These are phyloP conservation scores for Mesembrinibis cayennensis DNA, from an alignment of 2,113 vertebrate genomes.

Conservation along the genomic window DNA sequence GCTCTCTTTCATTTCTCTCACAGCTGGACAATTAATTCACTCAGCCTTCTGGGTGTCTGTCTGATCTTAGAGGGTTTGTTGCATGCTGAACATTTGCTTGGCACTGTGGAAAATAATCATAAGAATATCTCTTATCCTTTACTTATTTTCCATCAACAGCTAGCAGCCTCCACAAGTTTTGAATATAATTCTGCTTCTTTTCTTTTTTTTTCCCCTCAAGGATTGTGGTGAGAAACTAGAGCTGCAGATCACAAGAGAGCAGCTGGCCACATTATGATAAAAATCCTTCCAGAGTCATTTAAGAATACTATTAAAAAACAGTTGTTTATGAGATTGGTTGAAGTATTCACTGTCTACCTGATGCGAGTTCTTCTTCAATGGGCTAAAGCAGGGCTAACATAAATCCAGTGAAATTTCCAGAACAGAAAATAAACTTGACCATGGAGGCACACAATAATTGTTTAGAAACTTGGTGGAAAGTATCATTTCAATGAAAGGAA, in stretches of 20 bases:
- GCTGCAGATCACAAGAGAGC: not conserved
- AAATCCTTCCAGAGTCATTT: not conserved
- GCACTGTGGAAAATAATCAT: not conserved
- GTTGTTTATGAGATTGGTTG: not conserved
- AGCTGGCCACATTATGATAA: not conserved
- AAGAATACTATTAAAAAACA: not conserved
- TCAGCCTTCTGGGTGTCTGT: not conserved
- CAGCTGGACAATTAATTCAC: not conserved
- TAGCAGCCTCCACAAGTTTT: not conserved
- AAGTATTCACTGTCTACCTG: not conserved
- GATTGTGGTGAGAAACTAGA: not conserved
- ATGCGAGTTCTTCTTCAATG: not conserved
- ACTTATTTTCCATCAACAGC: not conserved
- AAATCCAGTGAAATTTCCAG: not conserved
- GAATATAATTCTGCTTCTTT: not conserved
- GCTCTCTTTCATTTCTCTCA: not conserved
- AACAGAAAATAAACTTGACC: not conserved
- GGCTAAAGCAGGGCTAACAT: fast-evolving
- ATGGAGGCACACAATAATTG: not conserved
- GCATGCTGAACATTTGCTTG: not conserved
- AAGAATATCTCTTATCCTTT: not conserved
- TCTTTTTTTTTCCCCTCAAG: fast-evolving
- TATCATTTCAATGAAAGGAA: not conserved
- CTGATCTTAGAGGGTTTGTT: not conserved
- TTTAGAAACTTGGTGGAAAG: not conserved